A percentile compares a stretch with the other conserved stretches of the same genome.
These are phyloP conservation scores for Coelopa pilipes DNA, from an alignment of 2,888 invertebrate species.

Conservation along the genomic window DNA sequence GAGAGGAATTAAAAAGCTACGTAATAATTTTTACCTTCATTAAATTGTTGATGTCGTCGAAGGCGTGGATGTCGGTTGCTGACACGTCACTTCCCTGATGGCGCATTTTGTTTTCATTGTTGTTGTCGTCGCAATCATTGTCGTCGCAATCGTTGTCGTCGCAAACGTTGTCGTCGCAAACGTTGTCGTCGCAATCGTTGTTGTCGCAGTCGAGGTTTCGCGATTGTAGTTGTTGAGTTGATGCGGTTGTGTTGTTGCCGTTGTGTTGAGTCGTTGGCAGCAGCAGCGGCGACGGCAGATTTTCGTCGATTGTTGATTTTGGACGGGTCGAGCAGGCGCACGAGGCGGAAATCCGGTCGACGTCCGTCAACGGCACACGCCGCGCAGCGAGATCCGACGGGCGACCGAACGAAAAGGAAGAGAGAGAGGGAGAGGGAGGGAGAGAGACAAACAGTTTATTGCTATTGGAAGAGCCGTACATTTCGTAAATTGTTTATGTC, in stretches of 20 bases:
- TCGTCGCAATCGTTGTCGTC: too few species aligned
- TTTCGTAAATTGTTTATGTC: too few species aligned
- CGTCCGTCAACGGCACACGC: neutral
- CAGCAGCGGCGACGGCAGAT: neutral
- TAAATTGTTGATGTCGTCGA: conserved; percentile 74
- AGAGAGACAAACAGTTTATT: too few species aligned
- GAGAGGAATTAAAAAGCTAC: neutral
- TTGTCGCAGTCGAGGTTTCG: neutral
- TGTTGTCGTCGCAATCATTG: conserved; percentile 10
- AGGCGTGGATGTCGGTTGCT: conserved; percentile 72
- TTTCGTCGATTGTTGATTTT: neutral
- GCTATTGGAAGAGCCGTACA: too few species aligned
- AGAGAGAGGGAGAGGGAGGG: neutral
- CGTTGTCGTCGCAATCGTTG: neutral
- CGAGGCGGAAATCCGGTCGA: conserved; percentile 16
- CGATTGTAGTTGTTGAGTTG: too few species aligned
- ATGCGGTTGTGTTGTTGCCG: too few species aligned
- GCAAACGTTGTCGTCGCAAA: neutral
- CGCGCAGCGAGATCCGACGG: too few species aligned
- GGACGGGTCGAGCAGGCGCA: neutral
- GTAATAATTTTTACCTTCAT: conserved; percentile 69
- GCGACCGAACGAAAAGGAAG: neutral
- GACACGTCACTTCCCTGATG: conserved; percentile 73
- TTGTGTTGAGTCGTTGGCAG: neutral
- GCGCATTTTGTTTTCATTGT: conserved; percentile 16